Percentiles rank a stretch among this genome's conserved stretches.
These are phyloP conservation scores for Serranus cabrilla DNA, from an alignment of 2,797 vertebrate genomes.

Conservation along the genomic window DNA sequence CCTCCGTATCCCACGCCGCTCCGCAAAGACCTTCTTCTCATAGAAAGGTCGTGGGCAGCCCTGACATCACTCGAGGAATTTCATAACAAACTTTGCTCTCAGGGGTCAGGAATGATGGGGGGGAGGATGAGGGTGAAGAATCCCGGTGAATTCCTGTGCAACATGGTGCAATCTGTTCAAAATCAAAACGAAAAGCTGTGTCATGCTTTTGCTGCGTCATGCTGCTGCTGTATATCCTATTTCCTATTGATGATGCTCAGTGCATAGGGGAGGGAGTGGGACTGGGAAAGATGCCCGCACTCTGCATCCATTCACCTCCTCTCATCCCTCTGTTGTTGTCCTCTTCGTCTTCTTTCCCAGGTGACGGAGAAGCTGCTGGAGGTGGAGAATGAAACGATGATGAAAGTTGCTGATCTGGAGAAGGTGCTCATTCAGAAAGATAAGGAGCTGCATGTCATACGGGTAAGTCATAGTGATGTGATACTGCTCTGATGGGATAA, in stretches of 20 bases:
- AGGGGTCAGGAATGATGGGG: conserved; percentile 75
- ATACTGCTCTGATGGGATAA: conserved; percentile 13
- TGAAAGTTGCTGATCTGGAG: conserved; percentile 97
- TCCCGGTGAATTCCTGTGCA: conserved; percentile 70
- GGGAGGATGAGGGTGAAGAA: conserved; percentile 70
- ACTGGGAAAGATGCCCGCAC: conserved; percentile 54
- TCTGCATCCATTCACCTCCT: conserved; percentile 57
- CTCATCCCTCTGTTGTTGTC: conserved; percentile 41
- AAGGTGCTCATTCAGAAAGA: conserved; percentile 95
- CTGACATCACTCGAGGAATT: conserved; percentile 81
- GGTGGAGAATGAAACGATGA: conserved; percentile 97
- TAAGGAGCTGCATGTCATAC: conserved; percentile 91
- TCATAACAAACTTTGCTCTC: conserved; percentile 81
- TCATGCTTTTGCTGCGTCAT: conserved; percentile 78
- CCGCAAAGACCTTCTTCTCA: conserved; percentile 73
- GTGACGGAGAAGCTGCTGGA: conserved; percentile 97
- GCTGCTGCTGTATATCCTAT: conserved; percentile 63
- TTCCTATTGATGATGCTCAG: conserved; percentile 70
- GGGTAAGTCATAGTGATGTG: conserved; percentile 81
- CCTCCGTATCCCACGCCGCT: conserved; percentile 73
- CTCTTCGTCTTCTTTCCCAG: conserved; percentile 74
- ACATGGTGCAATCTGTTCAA: conserved; percentile 60
- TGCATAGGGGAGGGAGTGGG: conserved; percentile 44
- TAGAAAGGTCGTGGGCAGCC: conserved; percentile 79
- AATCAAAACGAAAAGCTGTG: conserved; percentile 71